These are phyloP conservation scores for Pomatostomus ruficeps DNA, from an alignment of 2,113 vertebrate genomes.

Conservation along the genomic window DNA sequence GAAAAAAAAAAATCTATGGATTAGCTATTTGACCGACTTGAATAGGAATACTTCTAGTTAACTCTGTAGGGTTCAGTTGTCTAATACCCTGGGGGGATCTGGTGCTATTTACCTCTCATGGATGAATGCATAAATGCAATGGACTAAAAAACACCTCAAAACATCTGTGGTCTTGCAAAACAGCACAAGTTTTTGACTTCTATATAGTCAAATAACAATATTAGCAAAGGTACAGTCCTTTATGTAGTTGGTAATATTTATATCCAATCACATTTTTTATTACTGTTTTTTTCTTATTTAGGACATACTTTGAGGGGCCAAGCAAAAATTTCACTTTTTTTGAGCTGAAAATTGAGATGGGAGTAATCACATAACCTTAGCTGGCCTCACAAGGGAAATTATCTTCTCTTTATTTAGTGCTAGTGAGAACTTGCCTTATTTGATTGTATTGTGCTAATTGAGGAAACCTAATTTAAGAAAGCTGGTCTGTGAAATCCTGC, in stretches of 20 bases:
- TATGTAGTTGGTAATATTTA: not conserved
- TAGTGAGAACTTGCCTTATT: not conserved
- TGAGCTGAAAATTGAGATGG: not conserved
- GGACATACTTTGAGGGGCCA: not conserved
- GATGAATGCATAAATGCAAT: not conserved
- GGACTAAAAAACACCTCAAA: not conserved
- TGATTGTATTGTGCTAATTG: not conserved
- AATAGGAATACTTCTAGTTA: not conserved
- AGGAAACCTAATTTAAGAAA: not conserved
- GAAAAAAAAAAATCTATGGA: not conserved
- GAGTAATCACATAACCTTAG: not conserved
- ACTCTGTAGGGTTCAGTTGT: not conserved
- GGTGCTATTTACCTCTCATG: not conserved
- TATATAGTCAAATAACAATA: not conserved
- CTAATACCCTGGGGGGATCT: not conserved
- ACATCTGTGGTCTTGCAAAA: not conserved
- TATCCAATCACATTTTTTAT: rapidly evolving
- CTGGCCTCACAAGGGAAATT: not conserved
- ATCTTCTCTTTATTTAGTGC: not conserved
- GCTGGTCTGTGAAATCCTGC: not conserved
- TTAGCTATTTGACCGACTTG: not conserved
- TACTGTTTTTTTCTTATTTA: not conserved
- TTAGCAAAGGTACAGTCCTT: not conserved
- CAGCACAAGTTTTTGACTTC: not conserved
- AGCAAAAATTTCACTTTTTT: not conserved